Conservation (phyloP, 1,140 invertebrate species). For the Brachionus paranguensis region DNA sequence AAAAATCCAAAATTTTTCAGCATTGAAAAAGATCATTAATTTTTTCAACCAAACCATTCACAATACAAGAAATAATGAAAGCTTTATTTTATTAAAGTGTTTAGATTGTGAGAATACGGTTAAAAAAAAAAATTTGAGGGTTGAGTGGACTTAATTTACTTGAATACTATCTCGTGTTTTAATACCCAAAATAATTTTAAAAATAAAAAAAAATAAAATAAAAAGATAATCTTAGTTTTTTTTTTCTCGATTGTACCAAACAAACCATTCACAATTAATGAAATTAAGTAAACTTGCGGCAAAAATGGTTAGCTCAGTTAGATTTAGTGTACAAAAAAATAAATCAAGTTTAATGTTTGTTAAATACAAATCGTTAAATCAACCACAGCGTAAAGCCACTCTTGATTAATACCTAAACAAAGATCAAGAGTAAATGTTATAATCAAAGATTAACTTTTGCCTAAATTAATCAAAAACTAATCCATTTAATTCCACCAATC, state of each 20-base stretch:
- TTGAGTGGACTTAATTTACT: too few relatives aligned
- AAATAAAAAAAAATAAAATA: too few relatives aligned
- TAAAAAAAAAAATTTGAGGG: too few relatives aligned
- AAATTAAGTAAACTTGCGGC: background rate
- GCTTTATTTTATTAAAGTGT: too few relatives aligned
- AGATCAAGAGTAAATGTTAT: background rate
- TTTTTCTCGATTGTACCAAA: background rate
- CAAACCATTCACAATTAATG: background rate
- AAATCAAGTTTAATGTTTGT: background rate
- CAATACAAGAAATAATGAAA: too few relatives aligned
- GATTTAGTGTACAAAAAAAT: background rate
- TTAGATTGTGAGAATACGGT: too few relatives aligned
- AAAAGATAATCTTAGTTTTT: too few relatives aligned
- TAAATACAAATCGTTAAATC: background rate
- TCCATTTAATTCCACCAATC: background rate
- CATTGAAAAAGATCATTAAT: too few relatives aligned
- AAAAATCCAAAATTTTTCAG: too few relatives aligned
- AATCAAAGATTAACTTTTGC: constrained; percentile 7
- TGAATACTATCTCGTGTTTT: too few relatives aligned
- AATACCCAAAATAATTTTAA: too few relatives aligned
- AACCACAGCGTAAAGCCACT: background rate
- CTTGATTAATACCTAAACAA: background rate
- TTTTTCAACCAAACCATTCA: too few relatives aligned
- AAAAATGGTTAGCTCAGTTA: background rate
- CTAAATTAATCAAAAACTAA: background rate